A percentile compares a stretch with the other conserved stretches of the same genome.
phyloP scores from a whole-genome alignment of 2,113 vertebrate genomes.

The Austrofundulus limnaeus region DNA sequence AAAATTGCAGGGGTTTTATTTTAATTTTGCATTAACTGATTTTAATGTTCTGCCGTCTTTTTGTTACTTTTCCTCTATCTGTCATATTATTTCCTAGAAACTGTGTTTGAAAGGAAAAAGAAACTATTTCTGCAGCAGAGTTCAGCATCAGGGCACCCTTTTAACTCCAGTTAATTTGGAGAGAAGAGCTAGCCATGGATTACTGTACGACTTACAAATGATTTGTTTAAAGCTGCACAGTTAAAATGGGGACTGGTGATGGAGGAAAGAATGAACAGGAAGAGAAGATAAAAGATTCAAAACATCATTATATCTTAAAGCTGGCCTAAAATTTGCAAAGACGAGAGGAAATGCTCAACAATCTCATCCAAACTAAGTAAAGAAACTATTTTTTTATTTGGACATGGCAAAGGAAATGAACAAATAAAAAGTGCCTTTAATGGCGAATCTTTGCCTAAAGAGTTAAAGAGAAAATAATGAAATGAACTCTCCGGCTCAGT shows the following conservation, averaged over 20 bases:
- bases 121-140: conserved; percentile 30
- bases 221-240: conserved; percentile 11
- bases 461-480: too few relatives aligned
- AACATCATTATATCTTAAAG: too few relatives aligned
- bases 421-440: too few relatives aligned
- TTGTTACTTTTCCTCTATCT: conserved; percentile 19
- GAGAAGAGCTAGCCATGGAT: conserved; percentile 26
- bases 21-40: conserved; percentile 22
- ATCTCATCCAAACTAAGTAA: too few relatives aligned
- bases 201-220: conserved; percentile 39
- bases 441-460: too few relatives aligned
- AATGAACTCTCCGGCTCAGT: too few relatives aligned
- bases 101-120: conserved; percentile 32
- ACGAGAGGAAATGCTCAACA: too few relatives aligned
- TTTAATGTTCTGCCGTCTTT: conserved; percentile 10
- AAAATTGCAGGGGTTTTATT: conserved; percentile 12
- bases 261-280: conserved; percentile 20
- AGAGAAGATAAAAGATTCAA: background rate
- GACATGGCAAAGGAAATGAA: too few relatives aligned
- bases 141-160: conserved; percentile 49
- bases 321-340: too few relatives aligned
- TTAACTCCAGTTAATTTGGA: conserved; percentile 55
- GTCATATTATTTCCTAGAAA: conserved; percentile 21
- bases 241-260: background rate
- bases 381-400: too few relatives aligned